A percentile compares a stretch with the other conserved stretches of the same genome.
Conservation (phyloP, 1,140 invertebrate genomes). For the Capitella teleta region DNA sequence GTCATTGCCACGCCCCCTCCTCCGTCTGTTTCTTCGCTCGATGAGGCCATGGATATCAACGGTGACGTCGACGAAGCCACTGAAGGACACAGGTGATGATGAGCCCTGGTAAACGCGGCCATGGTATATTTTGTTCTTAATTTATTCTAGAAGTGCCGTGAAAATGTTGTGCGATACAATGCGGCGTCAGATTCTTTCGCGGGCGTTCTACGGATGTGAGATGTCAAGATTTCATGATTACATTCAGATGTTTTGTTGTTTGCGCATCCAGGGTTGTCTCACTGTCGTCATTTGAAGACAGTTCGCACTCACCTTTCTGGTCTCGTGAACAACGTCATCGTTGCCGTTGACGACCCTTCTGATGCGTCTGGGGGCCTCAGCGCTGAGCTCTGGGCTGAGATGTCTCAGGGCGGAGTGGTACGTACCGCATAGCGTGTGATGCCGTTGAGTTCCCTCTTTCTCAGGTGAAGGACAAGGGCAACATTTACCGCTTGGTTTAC, state of each 20-base stretch:
- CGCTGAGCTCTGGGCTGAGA: constrained; percentile 24
- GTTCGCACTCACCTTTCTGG: constrained; percentile 81
- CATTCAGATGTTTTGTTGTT: neutral
- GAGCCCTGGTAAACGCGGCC: too few relatives aligned
- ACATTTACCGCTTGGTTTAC: constrained; percentile 73
- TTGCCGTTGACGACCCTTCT: constrained; percentile 20
- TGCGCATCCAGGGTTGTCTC: constrained; percentile 58
- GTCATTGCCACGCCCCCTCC: too few relatives aligned
- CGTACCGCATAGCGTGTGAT: too few relatives aligned
- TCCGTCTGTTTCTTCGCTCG: too few relatives aligned
- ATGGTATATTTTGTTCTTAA: constrained; percentile 8
- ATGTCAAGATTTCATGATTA: constrained; percentile 11
- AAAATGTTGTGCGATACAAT: constrained; percentile 78
- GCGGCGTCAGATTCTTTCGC: constrained; percentile 83
- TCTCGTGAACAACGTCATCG: constrained; percentile 50
- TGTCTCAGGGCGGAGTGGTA: constrained; percentile 18
- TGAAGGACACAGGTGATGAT: too few relatives aligned
- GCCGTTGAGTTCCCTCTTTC: too few relatives aligned
- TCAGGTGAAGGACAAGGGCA: constrained; percentile 45
- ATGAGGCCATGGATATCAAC: too few relatives aligned
- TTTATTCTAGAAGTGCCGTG: constrained; percentile 46
- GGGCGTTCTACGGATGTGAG: constrained; percentile 87
- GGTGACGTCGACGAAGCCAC: too few relatives aligned
- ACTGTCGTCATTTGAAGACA: constrained; percentile 81
- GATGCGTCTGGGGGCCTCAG: constrained; percentile 30